phyloP scores from a whole-genome alignment of 2,797 vertebrate genomes.

The Propithecus deckenii region DNA sequence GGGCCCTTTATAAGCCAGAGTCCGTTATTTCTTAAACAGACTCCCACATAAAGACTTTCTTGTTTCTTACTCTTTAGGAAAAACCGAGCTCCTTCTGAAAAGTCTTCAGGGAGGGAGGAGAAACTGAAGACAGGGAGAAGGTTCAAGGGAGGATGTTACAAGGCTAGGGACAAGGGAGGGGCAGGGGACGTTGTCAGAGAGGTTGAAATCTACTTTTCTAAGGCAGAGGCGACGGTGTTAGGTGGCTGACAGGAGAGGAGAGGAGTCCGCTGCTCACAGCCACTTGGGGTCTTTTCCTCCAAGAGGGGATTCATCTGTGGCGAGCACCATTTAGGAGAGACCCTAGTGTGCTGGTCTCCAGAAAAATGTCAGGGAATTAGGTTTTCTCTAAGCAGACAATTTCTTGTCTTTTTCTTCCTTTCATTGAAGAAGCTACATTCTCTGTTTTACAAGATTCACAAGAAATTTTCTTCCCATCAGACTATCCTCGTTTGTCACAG shows the following conservation, averaged over 20 bases:
- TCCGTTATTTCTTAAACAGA: slow-evolving; percentile 61
- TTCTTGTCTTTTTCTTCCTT: neutral
- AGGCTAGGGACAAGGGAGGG: neutral
- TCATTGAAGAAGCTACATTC: neutral
- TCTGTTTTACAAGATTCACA: slow-evolving; percentile 26
- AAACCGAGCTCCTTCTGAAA: slow-evolving; percentile 59
- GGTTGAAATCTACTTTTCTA: neutral
- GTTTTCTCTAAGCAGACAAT: slow-evolving; percentile 2
- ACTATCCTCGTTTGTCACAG: neutral
- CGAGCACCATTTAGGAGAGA: neutral
- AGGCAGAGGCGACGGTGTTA: neutral
- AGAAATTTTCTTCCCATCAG: slow-evolving; percentile 6
- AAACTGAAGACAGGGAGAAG: neutral
- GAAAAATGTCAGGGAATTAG: neutral
- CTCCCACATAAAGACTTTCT: slow-evolving; percentile 69
- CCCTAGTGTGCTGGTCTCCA: neutral
- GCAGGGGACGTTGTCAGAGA: neutral
- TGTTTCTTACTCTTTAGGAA: slow-evolving; percentile 70
- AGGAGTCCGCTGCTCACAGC: neutral
- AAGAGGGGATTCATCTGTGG: neutral
- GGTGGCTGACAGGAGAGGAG: neutral
- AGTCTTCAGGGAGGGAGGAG: slow-evolving; percentile 17
- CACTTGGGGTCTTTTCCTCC: neutral
- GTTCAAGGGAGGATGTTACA: neutral
- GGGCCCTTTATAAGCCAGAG: slow-evolving; percentile 61